Evolutionary conservation across 37 sponge, comb jelly and placozoan species (phyloP).

Genomic region (Axinella damicornis): DNA sequence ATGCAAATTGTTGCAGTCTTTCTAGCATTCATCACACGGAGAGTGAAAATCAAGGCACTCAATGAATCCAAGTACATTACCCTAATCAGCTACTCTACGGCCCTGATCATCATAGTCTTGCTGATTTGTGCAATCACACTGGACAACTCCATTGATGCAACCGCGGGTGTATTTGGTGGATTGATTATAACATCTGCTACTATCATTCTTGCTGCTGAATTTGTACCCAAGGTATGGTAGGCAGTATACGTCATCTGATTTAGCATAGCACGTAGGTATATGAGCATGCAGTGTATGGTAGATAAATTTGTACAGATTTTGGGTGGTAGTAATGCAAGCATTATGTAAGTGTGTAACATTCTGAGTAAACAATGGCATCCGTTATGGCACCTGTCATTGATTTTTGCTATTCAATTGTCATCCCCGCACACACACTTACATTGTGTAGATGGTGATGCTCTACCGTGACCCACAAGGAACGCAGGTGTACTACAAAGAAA

Average conservation of each 20-base stretch:
- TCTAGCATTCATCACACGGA: slow-evolving; percentile 56
- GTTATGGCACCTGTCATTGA: no score
- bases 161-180: slow-evolving; percentile 42
- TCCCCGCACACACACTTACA: no score
- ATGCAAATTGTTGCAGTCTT: slow-evolving; percentile 46
- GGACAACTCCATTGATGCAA: slow-evolving; percentile 11
- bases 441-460: slow-evolving; percentile 60
- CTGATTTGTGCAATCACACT: slow-evolving; percentile 24
- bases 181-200: slow-evolving; percentile 26
- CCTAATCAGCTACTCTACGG: slow-evolving; percentile 40
- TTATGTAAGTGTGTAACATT: no score
- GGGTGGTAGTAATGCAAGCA: no score
- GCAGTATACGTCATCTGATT: no score
- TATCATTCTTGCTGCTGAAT: slow-evolving; percentile 33
- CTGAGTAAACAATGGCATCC: no score
- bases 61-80: slow-evolving; percentile 63
- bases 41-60: slow-evolving; percentile 51
- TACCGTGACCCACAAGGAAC: slow-evolving; percentile 64
- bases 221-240: slow-evolving; percentile 61
- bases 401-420: no score
- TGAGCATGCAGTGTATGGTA: no score
- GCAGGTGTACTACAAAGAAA: no score
- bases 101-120: slow-evolving; percentile 25
- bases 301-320: no score
- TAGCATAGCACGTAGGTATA: no score